Evolutionary conservation across 2,888 invertebrate genomes (phyloP).

Genomic region (Trachelus troglodyta): DNA sequence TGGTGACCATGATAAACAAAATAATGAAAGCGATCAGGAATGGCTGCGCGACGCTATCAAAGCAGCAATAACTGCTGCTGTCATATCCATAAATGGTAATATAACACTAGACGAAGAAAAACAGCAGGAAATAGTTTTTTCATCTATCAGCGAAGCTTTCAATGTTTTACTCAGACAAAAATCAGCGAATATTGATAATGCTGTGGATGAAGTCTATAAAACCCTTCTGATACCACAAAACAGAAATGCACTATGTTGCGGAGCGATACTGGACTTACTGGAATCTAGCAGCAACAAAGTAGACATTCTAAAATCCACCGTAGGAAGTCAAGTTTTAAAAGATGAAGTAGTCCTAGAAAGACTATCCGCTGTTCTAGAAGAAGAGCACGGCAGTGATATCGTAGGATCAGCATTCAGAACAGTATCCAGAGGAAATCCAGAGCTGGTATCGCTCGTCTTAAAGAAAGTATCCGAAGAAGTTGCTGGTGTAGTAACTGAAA

Average conservation of each 20-base stretch:
- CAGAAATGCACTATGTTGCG: constrained; percentile 51
- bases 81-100: constrained; percentile 48
- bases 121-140: constrained; percentile 47
- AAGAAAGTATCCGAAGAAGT: constrained; percentile 73
- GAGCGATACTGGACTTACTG: constrained; percentile 49
- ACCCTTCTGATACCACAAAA: constrained; percentile 54
- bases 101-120: constrained; percentile 16
- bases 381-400: constrained; percentile 68
- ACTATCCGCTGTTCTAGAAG: constrained; percentile 73
- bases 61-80: constrained; percentile 53
- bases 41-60: constrained; percentile 49
- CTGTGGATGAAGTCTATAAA: constrained; percentile 52
- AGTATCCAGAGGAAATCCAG: constrained; percentile 73
- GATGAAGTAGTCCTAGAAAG: constrained; percentile 74
- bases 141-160: constrained; percentile 59
- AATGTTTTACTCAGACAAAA: constrained; percentile 48
- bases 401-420: constrained; percentile 76
- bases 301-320: constrained; percentile 72
- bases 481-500: constrained; percentile 72
- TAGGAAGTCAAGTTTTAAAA: constrained; percentile 68
- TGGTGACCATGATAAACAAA: constrained; percentile 15
- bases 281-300: constrained; percentile 69
- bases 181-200: constrained; percentile 42
- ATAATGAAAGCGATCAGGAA: constrained; percentile 24
- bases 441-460: constrained; percentile 72